Evolutionary conservation across 1,140 invertebrate genomes (phyloP).

Genomic region (Wiebesia pumilae): DNA sequence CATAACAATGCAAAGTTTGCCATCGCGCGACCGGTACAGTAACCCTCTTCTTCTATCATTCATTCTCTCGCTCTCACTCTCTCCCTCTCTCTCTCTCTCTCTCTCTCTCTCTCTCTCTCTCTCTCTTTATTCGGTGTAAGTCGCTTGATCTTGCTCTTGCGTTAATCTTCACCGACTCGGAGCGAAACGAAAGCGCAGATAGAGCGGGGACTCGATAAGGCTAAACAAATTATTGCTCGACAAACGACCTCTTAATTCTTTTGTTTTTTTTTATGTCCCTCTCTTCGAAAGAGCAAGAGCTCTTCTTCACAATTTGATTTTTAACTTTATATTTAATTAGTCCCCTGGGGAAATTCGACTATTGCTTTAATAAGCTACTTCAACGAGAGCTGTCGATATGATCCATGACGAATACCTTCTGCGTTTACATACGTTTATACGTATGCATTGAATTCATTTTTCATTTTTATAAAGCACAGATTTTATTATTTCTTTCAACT

Average conservation of each 20-base stretch:
- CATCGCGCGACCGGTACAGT: constrained; percentile 31
- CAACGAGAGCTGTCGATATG: not conserved
- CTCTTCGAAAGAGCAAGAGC: not conserved
- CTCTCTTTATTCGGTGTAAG: not conserved
- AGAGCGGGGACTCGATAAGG: constrained; percentile 1
- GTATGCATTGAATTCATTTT: not conserved
- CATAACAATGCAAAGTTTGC: constrained; percentile 69
- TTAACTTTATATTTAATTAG: constrained; percentile 16
- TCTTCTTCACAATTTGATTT: constrained; percentile 9
- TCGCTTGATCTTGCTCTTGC: not conserved
- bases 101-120: not conserved
- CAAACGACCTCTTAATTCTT: constrained; percentile 40
- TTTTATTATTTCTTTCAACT: too few relatives aligned
- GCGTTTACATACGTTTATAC: not conserved
- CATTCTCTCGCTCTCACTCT: not conserved
- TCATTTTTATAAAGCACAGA: not conserved
- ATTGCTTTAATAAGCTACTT: constrained; percentile 28
- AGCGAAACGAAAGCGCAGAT: not conserved
- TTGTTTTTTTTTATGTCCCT: constrained; percentile 17
- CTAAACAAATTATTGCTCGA: constrained; percentile 51
- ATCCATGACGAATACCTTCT: not conserved
- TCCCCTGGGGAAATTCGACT: constrained; percentile 20
- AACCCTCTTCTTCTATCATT: constrained; percentile 13
- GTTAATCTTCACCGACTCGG: not conserved
- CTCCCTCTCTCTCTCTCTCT: not conserved